A percentile compares a stretch with the other conserved stretches of the same genome.
These are phyloP conservation scores for Orgyia antiqua DNA, from an alignment of 2,888 invertebrate genomes.

Conservation along the genomic window DNA sequence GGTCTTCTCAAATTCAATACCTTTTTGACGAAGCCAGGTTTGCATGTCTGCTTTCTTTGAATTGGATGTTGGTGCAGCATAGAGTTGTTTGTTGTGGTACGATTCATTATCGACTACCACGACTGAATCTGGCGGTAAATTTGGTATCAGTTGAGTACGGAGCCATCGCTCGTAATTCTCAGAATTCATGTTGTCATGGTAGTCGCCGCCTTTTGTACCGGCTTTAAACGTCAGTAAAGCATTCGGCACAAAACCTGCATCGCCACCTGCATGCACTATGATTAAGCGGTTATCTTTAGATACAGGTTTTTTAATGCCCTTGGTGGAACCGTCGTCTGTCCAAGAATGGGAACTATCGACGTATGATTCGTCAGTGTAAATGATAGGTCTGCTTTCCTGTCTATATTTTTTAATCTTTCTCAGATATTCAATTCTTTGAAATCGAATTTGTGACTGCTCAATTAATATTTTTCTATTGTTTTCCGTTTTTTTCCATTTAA, in stretches of 20 bases:
- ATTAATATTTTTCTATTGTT: not conserved
- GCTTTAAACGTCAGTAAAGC: constrained; percentile 14
- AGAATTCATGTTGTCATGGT: too few relatives aligned
- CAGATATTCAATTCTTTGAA: not conserved
- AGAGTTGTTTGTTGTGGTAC: constrained; percentile 24
- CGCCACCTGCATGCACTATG: constrained; percentile 16
- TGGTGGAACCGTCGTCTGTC: not conserved
- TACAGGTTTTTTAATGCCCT: constrained; percentile 5
- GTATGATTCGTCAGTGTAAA: constrained; percentile 6
- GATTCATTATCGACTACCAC: constrained; percentile 28
- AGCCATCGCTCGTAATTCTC: constrained; percentile 29
- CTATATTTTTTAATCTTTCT: not conserved
- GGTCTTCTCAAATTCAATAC: not conserved
- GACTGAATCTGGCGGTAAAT: constrained; percentile 21
- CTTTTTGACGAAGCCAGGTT: constrained; percentile 3
- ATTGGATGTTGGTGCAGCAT: constrained; percentile 14
- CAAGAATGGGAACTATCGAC: constrained; percentile 1
- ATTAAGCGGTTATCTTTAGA: constrained; percentile 14
- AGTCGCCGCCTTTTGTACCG: constrained; percentile 10
- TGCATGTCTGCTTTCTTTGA: constrained; percentile 8
- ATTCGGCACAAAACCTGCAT: constrained; percentile 19
- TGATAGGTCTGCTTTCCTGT: constrained; percentile 1
- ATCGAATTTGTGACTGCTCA: not conserved
- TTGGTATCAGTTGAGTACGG: constrained; percentile 24
- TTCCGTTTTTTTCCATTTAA: constrained; percentile 1